A percentile compares a stretch with the other conserved stretches of the same genome.
Evolutionary conservation across 2,797 vertebrate genomes (phyloP).

Genomic region (Aeoliscus strigatus): DNA sequence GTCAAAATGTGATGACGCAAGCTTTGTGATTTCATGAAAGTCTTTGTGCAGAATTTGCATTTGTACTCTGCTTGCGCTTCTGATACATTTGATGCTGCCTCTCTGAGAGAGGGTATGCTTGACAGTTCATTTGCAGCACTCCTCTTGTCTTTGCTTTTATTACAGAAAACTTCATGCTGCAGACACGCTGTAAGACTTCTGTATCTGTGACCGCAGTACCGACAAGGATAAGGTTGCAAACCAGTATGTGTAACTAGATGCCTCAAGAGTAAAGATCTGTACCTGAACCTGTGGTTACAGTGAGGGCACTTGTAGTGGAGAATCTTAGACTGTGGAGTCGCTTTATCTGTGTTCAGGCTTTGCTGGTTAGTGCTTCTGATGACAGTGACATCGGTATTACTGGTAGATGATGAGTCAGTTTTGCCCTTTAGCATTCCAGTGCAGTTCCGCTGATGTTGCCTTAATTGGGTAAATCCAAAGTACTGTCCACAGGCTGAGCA

Average conservation of each 20-base stretch:
- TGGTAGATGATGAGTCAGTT: not conserved
- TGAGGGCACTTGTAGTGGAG: constrained; percentile 58
- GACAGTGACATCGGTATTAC: no score
- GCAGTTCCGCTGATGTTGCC: constrained; percentile 57
- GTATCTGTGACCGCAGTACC: constrained; percentile 67
- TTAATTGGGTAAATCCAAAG: constrained; percentile 61
- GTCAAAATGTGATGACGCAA: constrained; percentile 77
- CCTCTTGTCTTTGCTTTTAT: constrained; percentile 30
- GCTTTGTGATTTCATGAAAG: constrained; percentile 67
- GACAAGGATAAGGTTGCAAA: constrained; percentile 59
- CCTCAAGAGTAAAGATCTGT: constrained; percentile 59
- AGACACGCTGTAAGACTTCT: constrained; percentile 38
- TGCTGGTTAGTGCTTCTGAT: constrained; percentile 3
- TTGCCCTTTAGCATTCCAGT: not conserved
- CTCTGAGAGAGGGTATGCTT: constrained; percentile 11
- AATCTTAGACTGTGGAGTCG: constrained; percentile 1
- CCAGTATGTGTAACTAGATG: constrained; percentile 66
- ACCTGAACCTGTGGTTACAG: constrained; percentile 66
- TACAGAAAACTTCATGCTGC: constrained; percentile 70
- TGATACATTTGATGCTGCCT: constrained; percentile 10
- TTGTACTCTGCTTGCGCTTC: constrained; percentile 52
- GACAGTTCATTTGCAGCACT: constrained; percentile 8
- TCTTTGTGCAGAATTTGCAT: constrained; percentile 79
- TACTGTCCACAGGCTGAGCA: constrained; percentile 68
- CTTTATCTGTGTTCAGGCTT: constrained; percentile 1